These are phyloP conservation scores for Acipenser transmontanus DNA, from an alignment of 2,797 vertebrate species.

Conservation along the genomic window DNA sequence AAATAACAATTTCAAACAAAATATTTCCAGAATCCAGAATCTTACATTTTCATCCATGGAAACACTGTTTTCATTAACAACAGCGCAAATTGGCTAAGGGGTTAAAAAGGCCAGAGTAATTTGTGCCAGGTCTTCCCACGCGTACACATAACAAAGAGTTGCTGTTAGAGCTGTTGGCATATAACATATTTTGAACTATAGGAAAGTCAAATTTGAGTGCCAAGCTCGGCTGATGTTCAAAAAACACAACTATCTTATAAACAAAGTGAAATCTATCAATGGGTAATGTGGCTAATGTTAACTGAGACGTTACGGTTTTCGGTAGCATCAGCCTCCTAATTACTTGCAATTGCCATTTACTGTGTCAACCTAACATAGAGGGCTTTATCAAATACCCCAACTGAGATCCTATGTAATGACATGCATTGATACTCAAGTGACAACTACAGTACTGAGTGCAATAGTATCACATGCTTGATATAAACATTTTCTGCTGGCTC, in stretches of 20 bases:
- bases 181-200: slow-evolving; percentile 32
- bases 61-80: too few relatives aligned
- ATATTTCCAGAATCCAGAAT: too few relatives aligned
- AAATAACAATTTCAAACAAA: too few relatives aligned
- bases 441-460: too few relatives aligned
- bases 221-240: slow-evolving; percentile 60
- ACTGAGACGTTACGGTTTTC: slow-evolving; percentile 23
- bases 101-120: slow-evolving; percentile 35
- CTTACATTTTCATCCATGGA: too few relatives aligned
- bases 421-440: too few relatives aligned
- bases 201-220: slow-evolving; percentile 44
- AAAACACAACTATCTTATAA: slow-evolving; percentile 55
- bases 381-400: too few relatives aligned
- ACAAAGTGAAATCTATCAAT: slow-evolving; percentile 51
- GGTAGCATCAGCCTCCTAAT: too few relatives aligned
- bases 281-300: slow-evolving; percentile 45
- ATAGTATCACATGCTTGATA: too few relatives aligned
- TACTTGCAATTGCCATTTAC: slow-evolving; percentile 3
- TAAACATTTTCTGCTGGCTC: too few relatives aligned
- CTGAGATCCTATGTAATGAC: too few relatives aligned
- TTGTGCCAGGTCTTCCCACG: slow-evolving; percentile 41
- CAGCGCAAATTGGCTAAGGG: neutral
- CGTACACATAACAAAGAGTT: slow-evolving; percentile 41
- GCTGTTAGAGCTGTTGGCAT: slow-evolving; percentile 34
- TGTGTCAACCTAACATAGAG: too few relatives aligned